Conservation (phyloP, 2,888 invertebrate species). For the Cephus pygmeus region DNA sequence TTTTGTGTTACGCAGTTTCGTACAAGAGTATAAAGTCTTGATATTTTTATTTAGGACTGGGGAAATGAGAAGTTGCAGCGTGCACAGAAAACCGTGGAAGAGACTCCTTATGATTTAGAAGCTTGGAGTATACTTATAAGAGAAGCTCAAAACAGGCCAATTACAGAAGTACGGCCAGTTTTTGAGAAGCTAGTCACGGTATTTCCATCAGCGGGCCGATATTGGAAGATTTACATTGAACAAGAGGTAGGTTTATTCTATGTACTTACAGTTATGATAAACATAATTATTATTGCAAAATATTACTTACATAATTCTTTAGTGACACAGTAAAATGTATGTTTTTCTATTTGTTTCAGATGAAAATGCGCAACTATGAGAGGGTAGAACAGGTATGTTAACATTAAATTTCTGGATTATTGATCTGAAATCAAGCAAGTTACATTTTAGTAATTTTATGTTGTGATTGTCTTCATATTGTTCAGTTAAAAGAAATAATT, state of each 20-base stretch:
- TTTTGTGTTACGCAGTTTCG: neutral
- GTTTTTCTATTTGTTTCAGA: conserved; percentile 74
- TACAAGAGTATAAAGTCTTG: neutral
- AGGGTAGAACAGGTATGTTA: conserved; percentile 96
- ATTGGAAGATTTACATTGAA: conserved; percentile 99
- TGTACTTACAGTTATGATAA: neutral
- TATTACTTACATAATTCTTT: neutral
- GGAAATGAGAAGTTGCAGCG: conserved; percentile 86
- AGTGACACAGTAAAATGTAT: neutral
- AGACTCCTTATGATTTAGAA: conserved; percentile 93
- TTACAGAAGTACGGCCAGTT: conserved; percentile 89
- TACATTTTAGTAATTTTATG: conserved; percentile 29
- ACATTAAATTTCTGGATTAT: conserved; percentile 43
- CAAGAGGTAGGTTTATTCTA: conserved; percentile 79
- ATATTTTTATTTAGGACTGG: conserved; percentile 76
- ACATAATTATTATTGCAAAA: neutral
- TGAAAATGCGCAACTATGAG: conserved; percentile 97
- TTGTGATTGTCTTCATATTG: conserved; percentile 31
- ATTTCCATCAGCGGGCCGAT: conserved; percentile 96
- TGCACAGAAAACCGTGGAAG: conserved; percentile 87
- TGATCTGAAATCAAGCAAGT: conserved; percentile 42
- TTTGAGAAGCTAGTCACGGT: conserved; percentile 95
- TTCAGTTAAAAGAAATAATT: conserved; percentile 32
- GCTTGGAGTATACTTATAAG: conserved; percentile 97
- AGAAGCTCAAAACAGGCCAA: conserved; percentile 89